Evolutionary conservation across 2,888 invertebrate genomes (phyloP), one percentile per base, ranked within the genome.

Genomic region (Halocaridina rubra): DNA sequence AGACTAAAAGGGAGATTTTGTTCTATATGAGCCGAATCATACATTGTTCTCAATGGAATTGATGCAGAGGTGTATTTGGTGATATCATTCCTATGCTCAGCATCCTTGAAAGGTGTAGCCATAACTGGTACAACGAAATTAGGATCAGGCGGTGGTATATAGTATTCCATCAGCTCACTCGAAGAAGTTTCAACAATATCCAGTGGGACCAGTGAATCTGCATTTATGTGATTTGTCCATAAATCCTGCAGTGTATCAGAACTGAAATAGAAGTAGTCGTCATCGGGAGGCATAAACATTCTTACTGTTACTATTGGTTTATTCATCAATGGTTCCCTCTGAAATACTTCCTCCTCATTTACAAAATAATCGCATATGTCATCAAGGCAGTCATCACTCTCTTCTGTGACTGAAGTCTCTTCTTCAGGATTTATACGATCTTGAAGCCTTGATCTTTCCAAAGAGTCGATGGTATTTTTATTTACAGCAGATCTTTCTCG

Each of bases 141-240:
- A 8, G 77, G 61, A 22, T 77, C 77, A 13, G 77, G 77, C 8
- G 77, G 61, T 7, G 10, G 77, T 32, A 33, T 39, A 10, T 27
- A 69, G 10, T 46, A 78, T 13, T 78, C 78, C 2, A 78, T 61
- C 13, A 78, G 39, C 24, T 78, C 76, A 19, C 33, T 30, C 3
- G 79, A 16, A 3, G 67, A 16, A 16, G 46, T 69, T n/a, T 77
- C 77, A 16, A 77, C 32, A 30, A 77, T 77, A 16, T 77, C 77
- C 29, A 61, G 22, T 19, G 77, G 77, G n/a, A 77, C 10, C 8
- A 19, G 10, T 22, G 8, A 33, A n/a, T 19, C 29, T 24, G 69
- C 79, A 27, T 79, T 79, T 13, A 79, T 79, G 39, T 79, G 79
- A 27, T 79, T 67, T 27, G 33, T 16, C 79, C 79, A 79, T 19